Percentiles rank a stretch among this genome's conserved stretches.
phyloP scores from a whole-genome alignment of 1,140 invertebrate species.

The Cheumatopsyche charites region DNA sequence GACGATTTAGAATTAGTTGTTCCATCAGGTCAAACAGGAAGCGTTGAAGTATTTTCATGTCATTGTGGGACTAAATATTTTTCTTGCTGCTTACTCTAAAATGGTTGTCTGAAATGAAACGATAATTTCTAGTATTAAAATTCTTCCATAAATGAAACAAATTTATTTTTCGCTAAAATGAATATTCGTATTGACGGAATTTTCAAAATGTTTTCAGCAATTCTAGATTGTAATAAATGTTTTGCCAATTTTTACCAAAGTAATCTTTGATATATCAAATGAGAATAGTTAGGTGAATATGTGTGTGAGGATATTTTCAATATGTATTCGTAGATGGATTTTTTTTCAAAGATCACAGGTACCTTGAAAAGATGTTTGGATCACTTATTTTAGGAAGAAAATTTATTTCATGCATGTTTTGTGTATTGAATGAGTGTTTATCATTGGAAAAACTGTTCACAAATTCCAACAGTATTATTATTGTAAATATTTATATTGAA shows the following conservation, averaged over 20 bases:
- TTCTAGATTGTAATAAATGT: not conserved
- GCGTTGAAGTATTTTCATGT: not conserved
- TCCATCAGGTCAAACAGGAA: constrained; percentile 31
- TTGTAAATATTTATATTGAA: not conserved
- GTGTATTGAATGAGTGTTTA: constrained; percentile 1
- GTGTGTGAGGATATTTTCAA: not conserved
- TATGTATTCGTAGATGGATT: not conserved
- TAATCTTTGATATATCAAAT: not conserved
- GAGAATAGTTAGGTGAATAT: not conserved
- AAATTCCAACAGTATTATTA: not conserved
- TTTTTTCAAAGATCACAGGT: too few relatives aligned
- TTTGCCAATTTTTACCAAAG: too few relatives aligned
- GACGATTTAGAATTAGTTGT: constrained; percentile 44
- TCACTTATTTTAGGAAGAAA: not conserved
- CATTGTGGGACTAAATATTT: constrained; percentile 25
- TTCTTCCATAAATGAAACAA: not conserved
- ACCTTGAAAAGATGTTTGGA: too few relatives aligned
- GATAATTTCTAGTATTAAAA: not conserved
- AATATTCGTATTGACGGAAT: too few relatives aligned
- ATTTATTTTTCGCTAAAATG: not conserved
- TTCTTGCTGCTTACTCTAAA: constrained; percentile 24
- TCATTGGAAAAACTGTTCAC: not conserved
- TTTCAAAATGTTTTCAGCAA: too few relatives aligned
- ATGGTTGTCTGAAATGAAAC: too few relatives aligned
- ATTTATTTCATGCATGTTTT: not conserved